Percentiles rank a stretch among this genome's conserved stretches.
These are phyloP conservation scores for Heteractis magnifica DNA, from an alignment of 92 coral and sea anemone species.

Conservation along the genomic window DNA sequence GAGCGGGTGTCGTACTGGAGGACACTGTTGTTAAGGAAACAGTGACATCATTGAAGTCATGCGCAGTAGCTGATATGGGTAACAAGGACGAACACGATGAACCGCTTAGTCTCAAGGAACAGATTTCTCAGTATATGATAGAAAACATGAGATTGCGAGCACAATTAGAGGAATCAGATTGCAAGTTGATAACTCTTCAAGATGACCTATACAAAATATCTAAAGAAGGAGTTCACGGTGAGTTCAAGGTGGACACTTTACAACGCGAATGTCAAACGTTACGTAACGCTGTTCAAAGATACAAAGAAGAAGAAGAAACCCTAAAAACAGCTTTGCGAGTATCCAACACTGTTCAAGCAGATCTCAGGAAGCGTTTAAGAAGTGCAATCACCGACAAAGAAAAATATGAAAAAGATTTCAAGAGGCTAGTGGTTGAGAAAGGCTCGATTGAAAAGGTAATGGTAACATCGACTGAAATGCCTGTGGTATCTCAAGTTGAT, in stretches of 20 bases:
- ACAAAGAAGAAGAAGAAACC: slow-evolving; percentile 27
- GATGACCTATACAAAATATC: slow-evolving; percentile 50
- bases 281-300: slow-evolving; percentile 43
- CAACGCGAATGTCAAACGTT: slow-evolving; percentile 49
- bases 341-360: slow-evolving; percentile 14
- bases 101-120: slow-evolving; percentile 6
- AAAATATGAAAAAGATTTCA: slow-evolving; percentile 17
- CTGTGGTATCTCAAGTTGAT: slow-evolving; percentile 40
- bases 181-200: slow-evolving; percentile 48
- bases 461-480: slow-evolving; percentile 45
- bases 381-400: slow-evolving; percentile 31
- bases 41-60: slow-evolving; percentile 4
- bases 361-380: slow-evolving; percentile 46
- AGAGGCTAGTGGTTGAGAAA: slow-evolving; percentile 22
- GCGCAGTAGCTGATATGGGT: background rate
- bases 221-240: slow-evolving; percentile 57
- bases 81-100: background rate
- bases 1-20: slow-evolving; percentile 18
- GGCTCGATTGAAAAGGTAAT: slow-evolving; percentile 43
- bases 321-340: slow-evolving; percentile 17
- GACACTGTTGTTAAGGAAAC: background rate
- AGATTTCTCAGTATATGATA: slow-evolving; percentile 28
- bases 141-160: slow-evolving; percentile 47
- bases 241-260: slow-evolving; percentile 33
- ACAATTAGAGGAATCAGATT: slow-evolving; percentile 33